Base-by-base conservation (phyloP, 2,888 invertebrate species). In the Cheilosia variabilis region DNA sequence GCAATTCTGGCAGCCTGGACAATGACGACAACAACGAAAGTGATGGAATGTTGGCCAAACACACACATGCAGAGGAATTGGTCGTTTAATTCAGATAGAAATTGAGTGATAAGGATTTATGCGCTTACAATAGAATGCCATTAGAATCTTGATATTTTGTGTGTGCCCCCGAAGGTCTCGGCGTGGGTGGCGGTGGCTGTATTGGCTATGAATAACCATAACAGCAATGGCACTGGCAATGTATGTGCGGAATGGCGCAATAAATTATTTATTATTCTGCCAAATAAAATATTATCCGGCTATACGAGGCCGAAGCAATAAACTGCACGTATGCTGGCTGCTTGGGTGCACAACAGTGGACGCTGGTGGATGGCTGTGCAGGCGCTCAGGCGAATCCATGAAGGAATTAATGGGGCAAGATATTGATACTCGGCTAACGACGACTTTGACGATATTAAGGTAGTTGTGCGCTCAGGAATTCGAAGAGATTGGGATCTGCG, bases 31-130 rank as follows among this genome's bases (percentile, higher is more conserved):
- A 57, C 62, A 68, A 43, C 76, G 31, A 45, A 52, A 77, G 62
- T 77, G 77, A 77, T 77, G 69, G 77, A 77, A 77, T 69, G 68
- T 45, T 9, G 47, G 17, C 17, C 17, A 19, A 24, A 3, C n/a
- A 2, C 6, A 45, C 27, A 43, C 19, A 52, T 2, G 43, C 68
- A 45, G 10, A 55, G 47, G 53, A 77, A 69, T 77, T 69, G 77
- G 77, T 77, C 77, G 53, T 77, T 77, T 69, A 77, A 69, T 69
- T 77, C 77, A 72, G 71, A 79, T 79, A 65, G 78, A 65, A 71
- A 79, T 71, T 65, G 71, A 72, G 71, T 79, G 78, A 79, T 79
- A 79, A 65, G 78, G 78, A 79, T 71, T 72, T 79, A 65, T 79
- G 78, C 57, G 65, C 78, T 65, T 65, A 79, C 71, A 79, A 79